A percentile compares a stretch with the other conserved stretches of the same genome.
Conservation (phyloP, 2,888 invertebrate genomes). For the Agapostemon virescens region DNA sequence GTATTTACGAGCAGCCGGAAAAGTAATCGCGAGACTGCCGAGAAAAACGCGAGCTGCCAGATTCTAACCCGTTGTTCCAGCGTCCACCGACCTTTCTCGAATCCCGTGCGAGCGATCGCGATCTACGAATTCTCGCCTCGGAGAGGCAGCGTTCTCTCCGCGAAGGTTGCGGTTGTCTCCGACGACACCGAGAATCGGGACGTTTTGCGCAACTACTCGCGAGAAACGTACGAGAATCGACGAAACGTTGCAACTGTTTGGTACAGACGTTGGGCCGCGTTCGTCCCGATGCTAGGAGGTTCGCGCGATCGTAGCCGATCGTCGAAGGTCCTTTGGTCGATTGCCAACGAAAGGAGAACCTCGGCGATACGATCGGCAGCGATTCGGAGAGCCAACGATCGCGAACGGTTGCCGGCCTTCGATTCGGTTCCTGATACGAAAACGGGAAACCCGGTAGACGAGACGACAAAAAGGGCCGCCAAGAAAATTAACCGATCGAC, state of each 20-base stretch:
- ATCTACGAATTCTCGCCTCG: neutral
- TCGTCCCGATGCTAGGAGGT: no score
- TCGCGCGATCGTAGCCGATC: neutral
- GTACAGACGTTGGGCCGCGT: no score
- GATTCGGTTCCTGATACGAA: neutral
- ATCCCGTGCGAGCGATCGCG: neutral
- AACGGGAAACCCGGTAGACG: neutral
- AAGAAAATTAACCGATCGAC: conserved; percentile 1
- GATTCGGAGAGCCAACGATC: neutral
- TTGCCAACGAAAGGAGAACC: neutral
- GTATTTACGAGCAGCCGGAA: conserved; percentile 7
- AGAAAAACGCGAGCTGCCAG: neutral
- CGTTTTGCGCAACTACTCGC: no score
- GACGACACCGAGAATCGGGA: no score
- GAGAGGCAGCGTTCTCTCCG: no score
- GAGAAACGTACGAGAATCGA: no score
- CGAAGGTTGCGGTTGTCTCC: no score
- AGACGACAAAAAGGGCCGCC: neutral
- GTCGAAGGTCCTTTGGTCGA: neutral
- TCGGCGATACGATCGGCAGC: neutral
- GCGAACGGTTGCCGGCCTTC: neutral
- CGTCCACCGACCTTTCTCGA: neutral
- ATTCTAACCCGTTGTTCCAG: conserved; percentile 8
- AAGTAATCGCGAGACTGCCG: neutral
- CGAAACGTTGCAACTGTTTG: no score